A percentile compares a stretch with the other conserved stretches of the same genome.
Evolutionary conservation across 1,140 invertebrate species (phyloP).

Genomic region (Microvelia longipes): DNA sequence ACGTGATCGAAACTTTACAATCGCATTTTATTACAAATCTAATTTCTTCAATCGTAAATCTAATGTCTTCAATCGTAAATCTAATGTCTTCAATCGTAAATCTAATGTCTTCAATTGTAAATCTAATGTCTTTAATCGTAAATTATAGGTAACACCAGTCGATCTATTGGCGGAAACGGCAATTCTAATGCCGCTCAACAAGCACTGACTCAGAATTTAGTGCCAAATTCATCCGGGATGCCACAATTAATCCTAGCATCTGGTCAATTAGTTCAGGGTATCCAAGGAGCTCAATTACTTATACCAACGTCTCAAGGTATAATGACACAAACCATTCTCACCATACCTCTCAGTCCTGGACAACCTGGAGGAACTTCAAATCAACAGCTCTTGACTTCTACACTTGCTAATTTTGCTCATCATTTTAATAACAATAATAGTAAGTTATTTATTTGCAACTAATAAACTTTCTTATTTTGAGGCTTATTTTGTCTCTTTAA

Average conservation of each 20-base stretch:
- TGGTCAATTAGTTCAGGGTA: constrained; percentile 76
- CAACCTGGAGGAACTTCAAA: constrained; percentile 44
- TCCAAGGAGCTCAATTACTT: constrained; percentile 79
- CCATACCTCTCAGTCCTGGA: constrained; percentile 68
- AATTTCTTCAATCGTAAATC: no score
- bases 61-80: no score
- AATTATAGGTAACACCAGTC: background rate
- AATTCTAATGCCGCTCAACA: constrained; percentile 16
- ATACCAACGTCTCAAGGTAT: constrained; percentile 81
- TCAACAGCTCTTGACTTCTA: constrained; percentile 63
- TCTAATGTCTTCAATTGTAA: no score
- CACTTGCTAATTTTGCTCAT: constrained; percentile 48
- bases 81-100: no score
- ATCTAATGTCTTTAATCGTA: no score
- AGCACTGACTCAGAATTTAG: constrained; percentile 35
- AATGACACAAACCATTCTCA: constrained; percentile 73
- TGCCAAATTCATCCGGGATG: constrained; percentile 55
- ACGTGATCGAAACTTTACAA: no score
- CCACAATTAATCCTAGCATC: constrained; percentile 80
- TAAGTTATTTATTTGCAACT: no score
- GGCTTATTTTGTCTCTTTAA: no score
- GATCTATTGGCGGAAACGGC: background rate
- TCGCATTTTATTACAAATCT: no score
- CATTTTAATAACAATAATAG: constrained; percentile 11
- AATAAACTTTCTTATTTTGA: no score